phyloP scores from a whole-genome alignment of 2,113 vertebrate species.

The Galemys pyrenaicus region DNA sequence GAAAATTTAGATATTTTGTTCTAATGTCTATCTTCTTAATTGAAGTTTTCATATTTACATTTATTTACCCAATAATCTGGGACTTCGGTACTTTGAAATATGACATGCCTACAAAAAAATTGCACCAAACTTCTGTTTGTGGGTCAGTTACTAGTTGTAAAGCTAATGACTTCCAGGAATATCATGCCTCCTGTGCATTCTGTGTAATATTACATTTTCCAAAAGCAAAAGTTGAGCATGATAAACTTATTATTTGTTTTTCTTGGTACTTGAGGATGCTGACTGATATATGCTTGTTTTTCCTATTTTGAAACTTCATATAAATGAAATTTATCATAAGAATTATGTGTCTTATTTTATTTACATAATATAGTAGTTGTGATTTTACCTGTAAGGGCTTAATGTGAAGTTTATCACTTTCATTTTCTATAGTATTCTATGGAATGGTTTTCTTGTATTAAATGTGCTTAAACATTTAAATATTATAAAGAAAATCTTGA shows the following conservation, averaged over 20 bases:
- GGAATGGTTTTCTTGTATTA: background rate
- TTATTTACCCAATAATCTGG: background rate
- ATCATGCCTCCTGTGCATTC: background rate
- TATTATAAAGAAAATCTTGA: background rate
- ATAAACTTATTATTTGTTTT: background rate
- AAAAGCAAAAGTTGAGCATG: background rate
- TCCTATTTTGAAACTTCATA: background rate
- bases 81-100: background rate
- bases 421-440: background rate
- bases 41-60: background rate
- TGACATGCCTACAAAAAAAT: background rate
- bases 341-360: background rate
- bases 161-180: background rate
- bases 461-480: background rate
- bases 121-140: background rate
- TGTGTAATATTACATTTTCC: background rate
- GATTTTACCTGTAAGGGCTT: background rate
- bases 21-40: background rate
- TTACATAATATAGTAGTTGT: background rate
- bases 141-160: background rate
- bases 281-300: background rate
- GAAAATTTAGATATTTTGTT: background rate
- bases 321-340: background rate
- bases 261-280: background rate
- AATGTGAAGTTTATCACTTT: background rate